phyloP scores from a whole-genome alignment of 2,113 vertebrate genomes.

The Lampris incognitus region DNA sequence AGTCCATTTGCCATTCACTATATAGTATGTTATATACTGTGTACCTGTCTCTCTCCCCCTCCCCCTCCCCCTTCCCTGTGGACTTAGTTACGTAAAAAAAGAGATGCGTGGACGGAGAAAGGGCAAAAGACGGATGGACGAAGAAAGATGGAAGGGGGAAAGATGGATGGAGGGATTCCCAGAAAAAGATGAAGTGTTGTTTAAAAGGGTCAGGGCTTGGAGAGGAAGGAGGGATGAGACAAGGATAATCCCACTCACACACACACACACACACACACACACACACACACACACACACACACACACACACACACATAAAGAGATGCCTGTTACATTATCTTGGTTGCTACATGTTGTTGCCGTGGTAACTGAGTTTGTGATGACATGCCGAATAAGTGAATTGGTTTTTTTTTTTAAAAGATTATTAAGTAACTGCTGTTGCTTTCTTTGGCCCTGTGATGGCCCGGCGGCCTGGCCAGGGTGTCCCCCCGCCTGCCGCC shows the following conservation, averaged over 20 bases:
- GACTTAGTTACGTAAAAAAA: constrained; percentile 19
- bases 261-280: not conserved
- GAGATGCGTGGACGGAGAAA: constrained; percentile 45
- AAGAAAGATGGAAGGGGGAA: constrained; percentile 23
- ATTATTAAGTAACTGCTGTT: constrained; percentile 13
- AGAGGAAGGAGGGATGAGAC: constrained; percentile 72
- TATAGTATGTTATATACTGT: too few species aligned
- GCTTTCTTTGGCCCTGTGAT: too few species aligned
- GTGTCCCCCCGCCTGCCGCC: too few species aligned
- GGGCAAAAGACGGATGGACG: constrained; percentile 64
- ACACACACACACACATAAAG: not conserved
- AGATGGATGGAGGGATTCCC: constrained; percentile 75
- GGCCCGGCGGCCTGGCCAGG: too few species aligned
- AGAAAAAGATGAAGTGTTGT: constrained; percentile 73
- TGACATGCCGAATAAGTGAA: constrained; percentile 33
- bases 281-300: not conserved
- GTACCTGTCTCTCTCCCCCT: constrained; percentile 43
- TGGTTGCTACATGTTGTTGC: constrained; percentile 39
- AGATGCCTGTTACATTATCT: not conserved
- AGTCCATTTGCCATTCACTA: too few species aligned
- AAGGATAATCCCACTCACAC: constrained; percentile 58
- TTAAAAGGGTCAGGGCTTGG: constrained; percentile 75
- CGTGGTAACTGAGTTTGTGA: constrained; percentile 33
- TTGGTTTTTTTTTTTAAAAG: constrained; percentile 28
- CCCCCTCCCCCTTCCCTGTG: constrained; percentile 45